phyloP scores from a whole-genome alignment of 2,113 vertebrate genomes.

The Ranitomeya imitator region DNA sequence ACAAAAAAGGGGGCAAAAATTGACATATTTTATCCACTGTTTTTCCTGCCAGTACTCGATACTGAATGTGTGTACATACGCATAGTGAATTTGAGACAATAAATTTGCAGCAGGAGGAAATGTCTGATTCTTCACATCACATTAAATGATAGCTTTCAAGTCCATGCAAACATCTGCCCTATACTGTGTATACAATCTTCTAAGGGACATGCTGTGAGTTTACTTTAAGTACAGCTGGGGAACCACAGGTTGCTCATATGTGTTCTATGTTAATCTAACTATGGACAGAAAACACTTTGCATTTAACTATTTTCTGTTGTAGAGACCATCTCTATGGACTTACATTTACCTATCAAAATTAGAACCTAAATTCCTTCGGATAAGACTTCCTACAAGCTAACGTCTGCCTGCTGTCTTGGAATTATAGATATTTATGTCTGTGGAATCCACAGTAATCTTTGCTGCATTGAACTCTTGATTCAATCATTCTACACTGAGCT shows the following conservation, averaged over 20 bases:
- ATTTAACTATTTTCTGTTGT: background rate
- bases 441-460: background rate
- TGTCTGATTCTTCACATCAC: background rate
- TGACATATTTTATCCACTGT: too few relatives aligned
- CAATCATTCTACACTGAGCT: background rate
- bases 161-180: background rate
- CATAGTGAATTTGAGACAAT: background rate
- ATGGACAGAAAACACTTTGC: background rate
- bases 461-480: background rate
- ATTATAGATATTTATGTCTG: background rate
- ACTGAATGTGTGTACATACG: background rate
- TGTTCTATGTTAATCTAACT: background rate
- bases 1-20: too few relatives aligned
- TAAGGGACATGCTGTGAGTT: background rate
- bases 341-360: background rate
- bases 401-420: background rate
- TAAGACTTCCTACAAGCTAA: background rate
- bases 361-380: background rate
- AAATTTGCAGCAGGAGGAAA: background rate
- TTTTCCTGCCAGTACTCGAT: too few relatives aligned
- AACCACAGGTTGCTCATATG: conserved; percentile 5
- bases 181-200: background rate
- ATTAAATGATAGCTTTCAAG: background rate
- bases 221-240: background rate
- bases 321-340: background rate